Evolutionary conservation across 2,113 vertebrate genomes (phyloP), one percentile per base, ranked within the genome.

Genomic region (Hyaena hyaena): DNA sequence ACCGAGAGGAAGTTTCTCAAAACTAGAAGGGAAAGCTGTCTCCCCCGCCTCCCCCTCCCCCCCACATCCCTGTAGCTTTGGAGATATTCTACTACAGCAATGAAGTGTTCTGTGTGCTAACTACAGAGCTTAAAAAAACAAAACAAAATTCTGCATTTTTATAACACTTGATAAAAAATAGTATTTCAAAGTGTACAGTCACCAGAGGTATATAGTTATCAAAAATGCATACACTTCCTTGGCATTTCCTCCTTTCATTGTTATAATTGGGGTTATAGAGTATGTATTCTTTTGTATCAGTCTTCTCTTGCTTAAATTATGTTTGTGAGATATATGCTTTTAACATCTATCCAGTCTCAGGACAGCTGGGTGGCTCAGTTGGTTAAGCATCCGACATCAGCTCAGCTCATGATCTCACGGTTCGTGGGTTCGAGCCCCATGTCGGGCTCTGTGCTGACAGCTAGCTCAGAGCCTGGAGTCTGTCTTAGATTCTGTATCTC

Each of bases 101-200:
- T 45, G 71, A 43, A 14, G 71, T 74, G 39, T 45, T 6, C 11
- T 74, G 71, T 74, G 23, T 26, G 39, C 71, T 74, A 74, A 74
- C 23, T 12, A 26, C 39, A 7, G 43, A 74, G 39, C 71, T 74
- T 74, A 95, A 98, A 99, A 98, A 98, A 98, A 98, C 98, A 99
- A 99, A 99, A 88, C 98, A 99, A 99, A 99, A 98, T 98, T 99
- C 98, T 99, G 98, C 98, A 99, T 99, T 99, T 98, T 99, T 99
- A 99, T 99, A 99, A 99, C 99, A 99, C 99, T 99, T 99, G 99
- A 99, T 99, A 99, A 99, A 99, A 99, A 99, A 99, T 99, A 99
- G 98, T 99, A 99, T 99, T 99, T 99, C 99, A 99, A 99, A 99
- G 99, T 43, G 11, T 43, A 43, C 23, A 7, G 23, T 74, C 71